phyloP scores from a whole-genome alignment of 35 echinoderm and acorn worm species.

The Strongylocentrotus purpuratus region DNA sequence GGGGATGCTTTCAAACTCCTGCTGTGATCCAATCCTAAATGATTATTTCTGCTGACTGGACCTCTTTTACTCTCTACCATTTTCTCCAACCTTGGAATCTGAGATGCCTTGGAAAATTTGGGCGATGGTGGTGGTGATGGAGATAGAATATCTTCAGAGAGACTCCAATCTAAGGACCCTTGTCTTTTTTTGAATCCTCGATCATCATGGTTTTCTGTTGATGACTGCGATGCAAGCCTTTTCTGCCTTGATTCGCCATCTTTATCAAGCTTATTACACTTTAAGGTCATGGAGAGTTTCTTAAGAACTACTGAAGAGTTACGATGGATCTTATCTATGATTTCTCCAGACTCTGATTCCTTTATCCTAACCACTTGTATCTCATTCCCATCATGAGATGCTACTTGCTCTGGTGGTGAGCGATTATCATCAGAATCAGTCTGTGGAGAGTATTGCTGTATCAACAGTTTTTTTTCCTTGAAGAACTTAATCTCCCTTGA shows the following conservation, averaged over 20 bases:
- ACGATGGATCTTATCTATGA: not conserved
- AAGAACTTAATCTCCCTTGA: not conserved
- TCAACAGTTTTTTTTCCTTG: not conserved
- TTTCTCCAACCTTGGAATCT: not conserved
- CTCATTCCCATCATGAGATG: not conserved
- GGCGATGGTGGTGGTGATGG: conserved; percentile 58
- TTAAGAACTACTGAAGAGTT: not conserved
- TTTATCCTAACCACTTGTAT: not conserved
- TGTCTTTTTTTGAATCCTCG: not conserved
- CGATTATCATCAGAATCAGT: not conserved
- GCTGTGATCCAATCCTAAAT: not conserved
- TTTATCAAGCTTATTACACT: not conserved
- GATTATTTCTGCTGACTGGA: not conserved
- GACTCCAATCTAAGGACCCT: not conserved
- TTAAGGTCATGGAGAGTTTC: not conserved
- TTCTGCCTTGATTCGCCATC: not conserved
- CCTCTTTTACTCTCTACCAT: not conserved
- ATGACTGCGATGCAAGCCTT: not conserved
- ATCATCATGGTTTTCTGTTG: not conserved
- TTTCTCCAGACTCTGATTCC: not conserved
- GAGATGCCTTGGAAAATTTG: not conserved
- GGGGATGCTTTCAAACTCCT: not conserved
- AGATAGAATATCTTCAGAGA: conserved; percentile 22
- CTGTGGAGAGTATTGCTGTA: not conserved
- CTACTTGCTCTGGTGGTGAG: not conserved